phyloP scores from a whole-genome alignment of 2,888 invertebrate species.

The Lapara coniferarum region DNA sequence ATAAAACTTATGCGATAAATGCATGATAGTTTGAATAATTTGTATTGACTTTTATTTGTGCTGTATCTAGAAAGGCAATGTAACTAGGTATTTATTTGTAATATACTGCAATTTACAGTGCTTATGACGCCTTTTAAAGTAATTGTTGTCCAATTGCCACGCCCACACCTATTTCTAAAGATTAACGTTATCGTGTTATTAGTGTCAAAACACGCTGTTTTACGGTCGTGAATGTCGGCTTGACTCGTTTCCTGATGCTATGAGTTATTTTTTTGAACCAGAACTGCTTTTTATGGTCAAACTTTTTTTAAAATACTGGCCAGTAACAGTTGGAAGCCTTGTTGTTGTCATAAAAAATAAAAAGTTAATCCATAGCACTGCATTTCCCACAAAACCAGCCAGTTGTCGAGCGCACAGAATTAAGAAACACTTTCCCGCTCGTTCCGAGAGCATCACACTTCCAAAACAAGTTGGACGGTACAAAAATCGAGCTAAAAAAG shows the following conservation, averaged over 20 bases:
- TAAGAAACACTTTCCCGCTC: constrained; percentile 15
- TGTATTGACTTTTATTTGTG: too few species aligned
- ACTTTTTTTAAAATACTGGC: too few species aligned
- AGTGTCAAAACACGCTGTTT: constrained; percentile 16
- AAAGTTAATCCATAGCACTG: not conserved
- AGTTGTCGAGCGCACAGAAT: not conserved
- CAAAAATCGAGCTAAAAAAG: constrained; percentile 39
- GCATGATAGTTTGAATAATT: not conserved
- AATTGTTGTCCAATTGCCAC: constrained; percentile 18
- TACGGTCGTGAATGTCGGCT: constrained; percentile 7
- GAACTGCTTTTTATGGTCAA: too few species aligned
- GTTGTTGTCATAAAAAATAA: not conserved
- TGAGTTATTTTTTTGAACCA: not conserved
- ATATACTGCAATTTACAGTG: not conserved
- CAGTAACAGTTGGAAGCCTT: too few species aligned
- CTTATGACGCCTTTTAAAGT: constrained; percentile 14
- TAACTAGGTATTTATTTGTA: constrained; percentile 8
- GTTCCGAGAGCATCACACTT: constrained; percentile 7
- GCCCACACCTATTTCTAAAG: constrained; percentile 23
- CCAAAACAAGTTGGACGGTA: constrained; percentile 25
- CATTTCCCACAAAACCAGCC: not conserved
- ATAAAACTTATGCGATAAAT: not conserved
- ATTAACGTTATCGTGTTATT: constrained; percentile 15
- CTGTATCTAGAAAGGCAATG: not conserved
- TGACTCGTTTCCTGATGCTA: not conserved